These are phyloP conservation scores for Ranitomeya imitator DNA, from an alignment of 2,113 vertebrate genomes.

Conservation along the genomic window DNA sequence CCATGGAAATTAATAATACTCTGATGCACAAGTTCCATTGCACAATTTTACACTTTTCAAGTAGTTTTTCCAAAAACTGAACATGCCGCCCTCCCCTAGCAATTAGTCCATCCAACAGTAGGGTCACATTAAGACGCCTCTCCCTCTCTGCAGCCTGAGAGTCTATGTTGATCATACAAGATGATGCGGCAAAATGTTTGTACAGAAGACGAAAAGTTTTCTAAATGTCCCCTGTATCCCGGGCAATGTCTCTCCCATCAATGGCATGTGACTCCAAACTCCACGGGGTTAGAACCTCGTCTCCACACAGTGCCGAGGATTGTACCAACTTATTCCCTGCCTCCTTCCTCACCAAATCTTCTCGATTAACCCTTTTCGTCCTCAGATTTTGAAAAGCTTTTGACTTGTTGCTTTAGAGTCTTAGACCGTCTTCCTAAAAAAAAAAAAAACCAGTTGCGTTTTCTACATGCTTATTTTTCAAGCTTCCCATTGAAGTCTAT, in stretches of 20 bases:
- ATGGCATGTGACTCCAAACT: conserved; percentile 46
- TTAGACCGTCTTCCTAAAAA: no score
- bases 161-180: not conserved
- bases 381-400: not conserved
- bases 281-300: conserved; percentile 32
- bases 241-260: conserved; percentile 36
- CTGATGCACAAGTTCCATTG: no score
- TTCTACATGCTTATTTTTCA: no score
- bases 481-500: no score
- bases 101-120: not conserved
- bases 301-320: conserved; percentile 25
- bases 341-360: not conserved
- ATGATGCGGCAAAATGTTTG: conserved; percentile 1
- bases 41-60: not conserved
- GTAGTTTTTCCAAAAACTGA: not conserved
- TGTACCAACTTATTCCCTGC: conserved; percentile 5
- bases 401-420: no score
- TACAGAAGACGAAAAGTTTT: conserved; percentile 20
- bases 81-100: not conserved
- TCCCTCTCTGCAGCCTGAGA: not conserved
- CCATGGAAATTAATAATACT: no score
- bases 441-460: no score
- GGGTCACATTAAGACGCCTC: not conserved
- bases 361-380: not conserved
- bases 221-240: conserved; percentile 39